Base-by-base conservation (phyloP, 2,113 vertebrate species). In the Syngnathus scovelli region DNA sequence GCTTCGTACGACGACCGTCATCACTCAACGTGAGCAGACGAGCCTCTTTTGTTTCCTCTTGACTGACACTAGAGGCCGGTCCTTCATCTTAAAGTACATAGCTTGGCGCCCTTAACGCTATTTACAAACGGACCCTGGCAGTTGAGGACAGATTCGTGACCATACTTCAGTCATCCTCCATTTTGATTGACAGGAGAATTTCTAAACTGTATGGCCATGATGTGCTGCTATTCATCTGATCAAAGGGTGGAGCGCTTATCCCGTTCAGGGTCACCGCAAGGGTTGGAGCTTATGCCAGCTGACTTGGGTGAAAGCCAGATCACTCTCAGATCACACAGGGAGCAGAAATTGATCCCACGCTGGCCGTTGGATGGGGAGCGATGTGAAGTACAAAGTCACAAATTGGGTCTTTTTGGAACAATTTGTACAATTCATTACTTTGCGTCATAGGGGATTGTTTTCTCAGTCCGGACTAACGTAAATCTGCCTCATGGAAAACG, bases 11-110 rank as follows among this genome's bases (percentile, higher is more conserved):
- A 79, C 55, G 51, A 76, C 69, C 74, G 78, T 76, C 68, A 76
- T 81, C 52, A 58, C 63, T 80, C 72, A 61, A 61, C 76, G 71
- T 71, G 59, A 71, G 60, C 61, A 65, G 68, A 72, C 60, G 81
- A 76, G 73, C 44, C 67, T 77, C 71, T 85, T 79, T 81, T 27
- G 80, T 85, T 67, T 79, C 72, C 67, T 72, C 59, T 67, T 78
- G 60, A 76, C 70, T 79, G 70, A 78, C 76, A 61, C 59, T 23
- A 39, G 69, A 65, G 67, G 49, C 68, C 66, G 27, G 27, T 27
- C 72, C 72, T 78, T 78, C 49, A 78, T 71, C 70, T 77, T 67
- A 71, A 78, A 83, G 69, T 58, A 52, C 71, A 80, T 64, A 13
- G 51, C 23, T 65, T 84, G 60, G 70, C 43, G 68, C 23, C 19